phyloP scores from a whole-genome alignment of 2,888 invertebrate species.

The Limnephilus lunatus region DNA sequence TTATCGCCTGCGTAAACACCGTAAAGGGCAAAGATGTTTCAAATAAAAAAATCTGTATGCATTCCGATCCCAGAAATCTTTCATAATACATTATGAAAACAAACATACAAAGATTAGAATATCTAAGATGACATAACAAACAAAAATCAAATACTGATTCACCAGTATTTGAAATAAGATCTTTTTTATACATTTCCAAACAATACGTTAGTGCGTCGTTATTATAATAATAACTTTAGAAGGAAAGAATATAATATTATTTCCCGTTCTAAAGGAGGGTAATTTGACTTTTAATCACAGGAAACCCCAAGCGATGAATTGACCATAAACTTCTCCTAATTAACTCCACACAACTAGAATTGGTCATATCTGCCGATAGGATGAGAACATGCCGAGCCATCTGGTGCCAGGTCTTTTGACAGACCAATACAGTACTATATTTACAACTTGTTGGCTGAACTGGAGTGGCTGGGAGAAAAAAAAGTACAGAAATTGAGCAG shows the following conservation, averaged over 20 bases:
- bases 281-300: neutral
- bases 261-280: too few relatives aligned
- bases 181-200: neutral
- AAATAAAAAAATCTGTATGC: slow-evolving; percentile 7
- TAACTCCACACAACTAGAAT: neutral
- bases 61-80: neutral
- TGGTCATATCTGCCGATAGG: neutral
- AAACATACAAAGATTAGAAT: neutral
- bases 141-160: neutral
- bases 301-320: neutral
- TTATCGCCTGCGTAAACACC: slow-evolving; percentile 22
- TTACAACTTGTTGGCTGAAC: neutral
- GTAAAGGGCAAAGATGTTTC: neutral
- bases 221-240: too few relatives aligned
- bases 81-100: neutral
- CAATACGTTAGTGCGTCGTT: too few relatives aligned
- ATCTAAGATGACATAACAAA: neutral
- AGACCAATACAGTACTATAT: neutral
- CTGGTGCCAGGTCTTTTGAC: neutral
- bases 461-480: neutral
- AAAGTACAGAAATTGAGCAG: too few relatives aligned
- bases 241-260: too few relatives aligned
- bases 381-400: neutral
- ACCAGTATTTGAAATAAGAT: neutral
- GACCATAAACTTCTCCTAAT: neutral